Conservation (phyloP, 2,113 vertebrate genomes). For the Zapus hudsonius region DNA sequence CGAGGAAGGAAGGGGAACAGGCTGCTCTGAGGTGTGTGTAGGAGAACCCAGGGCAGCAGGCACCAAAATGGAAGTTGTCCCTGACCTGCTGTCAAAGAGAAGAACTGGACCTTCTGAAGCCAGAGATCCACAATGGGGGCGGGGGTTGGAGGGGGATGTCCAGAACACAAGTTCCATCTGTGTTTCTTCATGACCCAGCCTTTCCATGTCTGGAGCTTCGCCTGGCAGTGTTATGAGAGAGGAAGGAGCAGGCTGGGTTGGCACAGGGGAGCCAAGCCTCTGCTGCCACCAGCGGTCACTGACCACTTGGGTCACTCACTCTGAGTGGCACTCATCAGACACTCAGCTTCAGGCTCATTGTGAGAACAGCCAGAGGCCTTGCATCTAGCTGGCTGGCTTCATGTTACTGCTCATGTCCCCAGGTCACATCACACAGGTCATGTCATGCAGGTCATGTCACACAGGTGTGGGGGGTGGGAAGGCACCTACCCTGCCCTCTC, state of each 20-base stretch:
- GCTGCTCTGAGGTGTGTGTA: rapidly evolving
- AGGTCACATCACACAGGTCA: too few species aligned
- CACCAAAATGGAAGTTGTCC: background rate
- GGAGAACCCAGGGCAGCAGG: background rate
- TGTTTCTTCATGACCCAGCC: background rate
- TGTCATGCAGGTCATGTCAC: too few species aligned
- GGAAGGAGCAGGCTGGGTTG: background rate
- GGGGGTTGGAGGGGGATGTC: background rate
- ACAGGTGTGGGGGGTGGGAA: too few species aligned
- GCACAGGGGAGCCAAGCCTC: background rate
- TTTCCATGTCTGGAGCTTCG: background rate
- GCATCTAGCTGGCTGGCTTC: rapidly evolving
- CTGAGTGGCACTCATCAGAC: background rate
- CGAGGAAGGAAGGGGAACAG: background rate
- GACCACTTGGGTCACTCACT: background rate
- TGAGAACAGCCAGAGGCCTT: background rate
- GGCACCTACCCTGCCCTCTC: too few species aligned
- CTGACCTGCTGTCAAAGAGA: background rate
- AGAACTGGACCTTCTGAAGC: background rate
- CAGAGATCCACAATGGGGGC: background rate
- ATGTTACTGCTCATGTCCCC: rapidly evolving
- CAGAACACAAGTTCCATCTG: background rate
- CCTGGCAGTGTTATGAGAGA: background rate
- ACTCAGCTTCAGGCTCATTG: rapidly evolving
- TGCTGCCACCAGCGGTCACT: rapidly evolving